Evolutionary conservation across 2,797 vertebrate species (phyloP), one percentile per base, ranked within the genome.

Genomic region (Hephaestus fuliginosus): DNA sequence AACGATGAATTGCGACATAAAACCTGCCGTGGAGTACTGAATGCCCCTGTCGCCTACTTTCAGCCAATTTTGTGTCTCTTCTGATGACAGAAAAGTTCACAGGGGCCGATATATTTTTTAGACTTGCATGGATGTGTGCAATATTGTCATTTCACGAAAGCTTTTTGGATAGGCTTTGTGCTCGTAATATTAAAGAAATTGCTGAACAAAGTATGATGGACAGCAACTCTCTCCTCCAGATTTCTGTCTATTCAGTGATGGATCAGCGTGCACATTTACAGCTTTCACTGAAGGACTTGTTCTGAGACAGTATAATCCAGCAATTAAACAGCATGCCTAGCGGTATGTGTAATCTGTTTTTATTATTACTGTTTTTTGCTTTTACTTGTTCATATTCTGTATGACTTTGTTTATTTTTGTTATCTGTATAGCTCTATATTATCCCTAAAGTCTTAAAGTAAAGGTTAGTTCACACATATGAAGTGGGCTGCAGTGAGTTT

Each of bases 1-100:
- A 22, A 30, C 12, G n/a, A 55, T 61, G 36, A 46, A 39, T 41
- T 48, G 49, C 25, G 49, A 15, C 30, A 8, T 14, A 33, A 66
- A 28, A 28, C 10, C 12, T 22, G 6, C 53, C 36, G 41, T 51
- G 51, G 30, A 60, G 43, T 6, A 55, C 12, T 3, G 2, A 56
- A 36, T 62, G 63, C 28, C 28, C 28, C 43, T 7, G n/a, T 44
- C 22, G 61, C 20, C 4, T 30, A 13, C 4, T 71, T 62, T 61
- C 71, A 48, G 33, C 53, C 69, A 70, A 39, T 7, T 30, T 13
- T 52, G 56, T 63, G 58, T 74, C 69, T 70, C 41, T 61, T 66
- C 55, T 70, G 60, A 61, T 70, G 78, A 81, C 65, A 74, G 60
- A 52, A 63, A 61, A 44, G 17, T 53, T 63, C 64, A 60, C 30